Percentiles rank a stretch among this genome's conserved stretches.
Evolutionary conservation across 2,888 invertebrate genomes (phyloP).

Genomic region (Drosophila tanythrix): DNA sequence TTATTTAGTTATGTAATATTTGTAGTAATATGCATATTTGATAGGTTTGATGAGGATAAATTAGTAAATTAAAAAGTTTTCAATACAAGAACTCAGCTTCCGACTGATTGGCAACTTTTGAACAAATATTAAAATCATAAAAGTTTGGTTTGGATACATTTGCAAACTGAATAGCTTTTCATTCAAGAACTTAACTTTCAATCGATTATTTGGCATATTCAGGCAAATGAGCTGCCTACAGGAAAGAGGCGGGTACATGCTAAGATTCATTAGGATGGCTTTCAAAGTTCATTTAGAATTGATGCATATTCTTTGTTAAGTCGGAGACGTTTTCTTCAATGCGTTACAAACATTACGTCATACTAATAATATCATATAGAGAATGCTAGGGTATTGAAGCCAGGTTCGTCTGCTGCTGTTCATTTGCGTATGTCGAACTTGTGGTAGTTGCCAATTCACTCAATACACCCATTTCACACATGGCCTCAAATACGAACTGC

Average conservation of each 20-base stretch:
- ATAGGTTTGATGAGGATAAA: not conserved
- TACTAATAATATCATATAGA: not conserved
- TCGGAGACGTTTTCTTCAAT: not conserved
- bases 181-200: not conserved
- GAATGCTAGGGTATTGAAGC: not conserved
- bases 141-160: not conserved
- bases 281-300: not conserved
- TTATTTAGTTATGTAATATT: not conserved
- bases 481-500: conserved; percentile 31
- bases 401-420: conserved; percentile 2
- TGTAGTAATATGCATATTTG: no score
- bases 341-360: not conserved
- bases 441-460: conserved; percentile 41
- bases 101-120: not conserved
- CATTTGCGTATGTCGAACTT: conserved; percentile 49
- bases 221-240: not conserved
- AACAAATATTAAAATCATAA: not conserved
- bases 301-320: not conserved
- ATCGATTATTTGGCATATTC: not conserved
- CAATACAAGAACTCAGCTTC: not conserved
- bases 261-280: not conserved
- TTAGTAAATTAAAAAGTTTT: not conserved
- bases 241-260: not conserved
- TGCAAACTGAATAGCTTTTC: not conserved
- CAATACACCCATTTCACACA: conserved; percentile 46